Evolutionary conservation across 2,888 invertebrate species (phyloP).

Genomic region (Agelastica alni): DNA sequence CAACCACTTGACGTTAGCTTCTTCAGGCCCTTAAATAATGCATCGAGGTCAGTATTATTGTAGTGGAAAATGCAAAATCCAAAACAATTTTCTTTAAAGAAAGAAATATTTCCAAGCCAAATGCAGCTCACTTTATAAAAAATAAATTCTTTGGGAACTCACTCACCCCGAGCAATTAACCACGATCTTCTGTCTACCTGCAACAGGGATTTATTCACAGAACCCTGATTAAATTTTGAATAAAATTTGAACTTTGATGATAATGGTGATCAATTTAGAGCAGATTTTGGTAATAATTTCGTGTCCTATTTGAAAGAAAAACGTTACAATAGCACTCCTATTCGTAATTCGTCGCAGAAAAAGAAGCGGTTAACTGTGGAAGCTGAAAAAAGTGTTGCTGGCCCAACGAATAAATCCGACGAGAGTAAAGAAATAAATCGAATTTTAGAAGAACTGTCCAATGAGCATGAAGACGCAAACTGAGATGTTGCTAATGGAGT

Average conservation of each 20-base stretch:
- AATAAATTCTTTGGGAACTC: too few relatives aligned
- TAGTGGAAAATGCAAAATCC: too few relatives aligned
- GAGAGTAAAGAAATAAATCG: constrained; percentile 17
- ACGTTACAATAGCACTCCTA: constrained; percentile 27
- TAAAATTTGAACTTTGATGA: constrained; percentile 24
- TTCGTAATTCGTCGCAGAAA: constrained; percentile 27
- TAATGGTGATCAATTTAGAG: constrained; percentile 19
- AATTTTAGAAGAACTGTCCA: constrained; percentile 18
- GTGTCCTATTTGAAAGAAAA: constrained; percentile 29
- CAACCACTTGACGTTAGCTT: constrained; percentile 16
- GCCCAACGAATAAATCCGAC: constrained; percentile 20
- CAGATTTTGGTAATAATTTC: constrained; percentile 23
- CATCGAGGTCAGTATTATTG: constrained; percentile 10
- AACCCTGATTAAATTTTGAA: constrained; percentile 24
- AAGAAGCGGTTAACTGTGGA: constrained; percentile 18
- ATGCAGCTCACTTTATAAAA: too few relatives aligned
- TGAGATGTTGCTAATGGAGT: constrained; percentile 23
- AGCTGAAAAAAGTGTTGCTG: constrained; percentile 25
- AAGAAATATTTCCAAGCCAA: too few relatives aligned
- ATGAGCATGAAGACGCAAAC: constrained; percentile 24
- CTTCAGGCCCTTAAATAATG: constrained; percentile 6
- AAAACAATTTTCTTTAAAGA: too few relatives aligned
- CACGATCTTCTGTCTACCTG: constrained; percentile 22
- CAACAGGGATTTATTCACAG: constrained; percentile 14
- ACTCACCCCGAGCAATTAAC: too few relatives aligned